Conservation (phyloP, 2,113 vertebrate genomes). For the Aptenodytes forsteri region DNA sequence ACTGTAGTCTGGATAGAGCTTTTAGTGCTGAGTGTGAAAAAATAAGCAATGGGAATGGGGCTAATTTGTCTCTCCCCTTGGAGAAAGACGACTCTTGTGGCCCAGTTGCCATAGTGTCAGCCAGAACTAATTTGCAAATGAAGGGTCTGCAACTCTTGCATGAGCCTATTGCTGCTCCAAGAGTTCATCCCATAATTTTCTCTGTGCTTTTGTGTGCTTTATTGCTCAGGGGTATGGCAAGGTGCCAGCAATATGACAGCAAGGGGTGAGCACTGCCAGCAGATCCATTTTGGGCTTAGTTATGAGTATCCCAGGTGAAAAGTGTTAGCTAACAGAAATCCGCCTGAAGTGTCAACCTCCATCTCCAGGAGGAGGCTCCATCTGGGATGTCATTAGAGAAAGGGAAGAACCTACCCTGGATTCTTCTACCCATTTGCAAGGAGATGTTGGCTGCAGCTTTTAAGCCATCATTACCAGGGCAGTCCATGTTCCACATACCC, state of each 20-base stretch:
- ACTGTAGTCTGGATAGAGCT: background rate
- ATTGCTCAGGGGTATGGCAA: conserved; percentile 15
- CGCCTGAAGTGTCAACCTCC: background rate
- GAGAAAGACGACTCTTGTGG: background rate
- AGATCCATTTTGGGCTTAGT: conserved; percentile 59
- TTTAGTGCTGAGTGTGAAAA: background rate
- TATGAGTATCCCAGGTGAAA: conserved; percentile 45
- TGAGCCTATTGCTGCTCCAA: background rate
- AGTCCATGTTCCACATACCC: background rate
- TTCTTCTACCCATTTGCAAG: background rate
- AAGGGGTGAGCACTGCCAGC: conserved; percentile 1
- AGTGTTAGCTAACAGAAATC: background rate
- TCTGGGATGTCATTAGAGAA: background rate
- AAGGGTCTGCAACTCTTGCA: background rate
- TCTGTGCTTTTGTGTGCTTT: conserved; percentile 9
- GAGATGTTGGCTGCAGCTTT: background rate
- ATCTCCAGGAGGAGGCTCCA: background rate
- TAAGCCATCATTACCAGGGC: background rate
- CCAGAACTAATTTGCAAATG: conserved; percentile 18
- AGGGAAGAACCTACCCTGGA: background rate
- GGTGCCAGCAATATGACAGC: conserved; percentile 45
- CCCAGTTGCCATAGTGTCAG: conserved; percentile 13
- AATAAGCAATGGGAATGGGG: background rate
- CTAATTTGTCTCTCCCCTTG: background rate
- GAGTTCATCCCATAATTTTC: conserved; percentile 15